These are phyloP conservation scores for Rosalia funebris DNA, from an alignment of 2,888 invertebrate species.

Conservation along the genomic window DNA sequence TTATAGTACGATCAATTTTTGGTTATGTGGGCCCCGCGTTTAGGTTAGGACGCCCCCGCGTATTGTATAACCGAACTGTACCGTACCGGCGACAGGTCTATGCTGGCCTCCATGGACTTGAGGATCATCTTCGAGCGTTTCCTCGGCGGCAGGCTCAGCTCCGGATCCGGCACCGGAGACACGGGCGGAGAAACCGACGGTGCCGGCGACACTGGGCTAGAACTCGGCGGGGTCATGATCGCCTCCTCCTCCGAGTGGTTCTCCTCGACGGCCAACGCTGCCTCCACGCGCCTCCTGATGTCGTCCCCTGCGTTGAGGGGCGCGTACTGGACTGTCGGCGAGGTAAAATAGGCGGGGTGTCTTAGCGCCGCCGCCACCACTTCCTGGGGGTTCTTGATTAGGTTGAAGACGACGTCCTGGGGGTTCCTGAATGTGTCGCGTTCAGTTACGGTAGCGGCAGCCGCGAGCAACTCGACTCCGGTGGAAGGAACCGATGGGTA, in stretches of 20 bases:
- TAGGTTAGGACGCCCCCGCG: slow-evolving; percentile 74
- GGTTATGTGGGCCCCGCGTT: slow-evolving; percentile 16
- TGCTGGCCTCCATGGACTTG: slow-evolving; percentile 69
- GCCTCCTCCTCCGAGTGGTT: slow-evolving; percentile 66
- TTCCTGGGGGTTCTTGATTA: slow-evolving; percentile 55
- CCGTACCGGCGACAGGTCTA: slow-evolving; percentile 59
- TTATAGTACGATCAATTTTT: slow-evolving; percentile 36
- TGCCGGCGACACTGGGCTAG: slow-evolving; percentile 68
- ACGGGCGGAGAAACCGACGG: slow-evolving; percentile 57
- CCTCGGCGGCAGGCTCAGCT: slow-evolving; percentile 78
- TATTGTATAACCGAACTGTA: slow-evolving; percentile 86
- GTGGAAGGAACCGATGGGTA: slow-evolving; percentile 48
- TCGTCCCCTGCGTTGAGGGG: slow-evolving; percentile 66
- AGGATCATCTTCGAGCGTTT: slow-evolving; percentile 82
- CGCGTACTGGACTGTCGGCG: slow-evolving; percentile 54
- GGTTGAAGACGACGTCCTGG: slow-evolving; percentile 57
- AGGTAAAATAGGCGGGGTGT: slow-evolving; percentile 57
- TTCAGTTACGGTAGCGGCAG: slow-evolving; percentile 64
- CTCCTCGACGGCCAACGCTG: slow-evolving; percentile 69
- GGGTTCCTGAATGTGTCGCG: slow-evolving; percentile 51
- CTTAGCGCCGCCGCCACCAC: slow-evolving; percentile 54
- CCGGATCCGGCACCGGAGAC: slow-evolving; percentile 63
- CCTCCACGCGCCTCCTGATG: slow-evolving; percentile 72
- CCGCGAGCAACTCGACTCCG: slow-evolving; percentile 62
- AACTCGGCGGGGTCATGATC: slow-evolving; percentile 70